phyloP scores from a whole-genome alignment of 2,113 vertebrate species.

The Dipodomys ordii region DNA sequence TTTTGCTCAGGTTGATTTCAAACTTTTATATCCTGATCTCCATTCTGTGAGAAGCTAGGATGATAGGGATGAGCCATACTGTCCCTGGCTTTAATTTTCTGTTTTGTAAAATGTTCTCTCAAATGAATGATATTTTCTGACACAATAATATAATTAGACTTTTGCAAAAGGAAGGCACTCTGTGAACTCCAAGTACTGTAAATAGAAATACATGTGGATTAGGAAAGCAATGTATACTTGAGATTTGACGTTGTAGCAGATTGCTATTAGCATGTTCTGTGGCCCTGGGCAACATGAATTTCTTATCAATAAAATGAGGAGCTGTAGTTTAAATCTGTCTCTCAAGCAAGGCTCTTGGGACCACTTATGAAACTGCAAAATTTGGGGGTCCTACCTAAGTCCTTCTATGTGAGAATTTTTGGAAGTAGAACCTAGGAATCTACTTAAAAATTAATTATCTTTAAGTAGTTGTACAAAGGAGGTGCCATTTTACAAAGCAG shows the following conservation, averaged over 20 bases:
- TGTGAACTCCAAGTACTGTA: not conserved
- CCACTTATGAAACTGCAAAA: not conserved
- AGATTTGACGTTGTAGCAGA: not conserved
- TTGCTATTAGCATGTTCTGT: not conserved
- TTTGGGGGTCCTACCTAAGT: not conserved
- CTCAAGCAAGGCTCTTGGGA: not conserved
- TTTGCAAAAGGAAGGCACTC: not conserved
- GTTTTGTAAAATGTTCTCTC: constrained; percentile 38
- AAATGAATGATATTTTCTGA: not conserved
- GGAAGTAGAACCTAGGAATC: not conserved
- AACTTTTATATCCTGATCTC: no score
- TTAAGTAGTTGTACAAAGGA: no score
- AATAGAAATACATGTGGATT: not conserved
- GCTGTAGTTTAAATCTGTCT: not conserved
- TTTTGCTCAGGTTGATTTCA: no score
- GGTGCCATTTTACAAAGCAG: no score
- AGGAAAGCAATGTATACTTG: not conserved
- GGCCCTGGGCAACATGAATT: not conserved
- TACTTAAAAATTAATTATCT: not conserved
- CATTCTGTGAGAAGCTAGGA: no score
- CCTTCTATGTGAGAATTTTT: not conserved
- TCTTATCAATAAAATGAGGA: constrained; percentile 30
- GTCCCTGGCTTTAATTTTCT: no score
- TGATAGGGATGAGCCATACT: no score
- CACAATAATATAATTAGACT: not conserved